Evolutionary conservation across 2,888 invertebrate genomes (phyloP), one percentile per base, ranked within the genome.

Genomic region (Gryllus longicercus): DNA sequence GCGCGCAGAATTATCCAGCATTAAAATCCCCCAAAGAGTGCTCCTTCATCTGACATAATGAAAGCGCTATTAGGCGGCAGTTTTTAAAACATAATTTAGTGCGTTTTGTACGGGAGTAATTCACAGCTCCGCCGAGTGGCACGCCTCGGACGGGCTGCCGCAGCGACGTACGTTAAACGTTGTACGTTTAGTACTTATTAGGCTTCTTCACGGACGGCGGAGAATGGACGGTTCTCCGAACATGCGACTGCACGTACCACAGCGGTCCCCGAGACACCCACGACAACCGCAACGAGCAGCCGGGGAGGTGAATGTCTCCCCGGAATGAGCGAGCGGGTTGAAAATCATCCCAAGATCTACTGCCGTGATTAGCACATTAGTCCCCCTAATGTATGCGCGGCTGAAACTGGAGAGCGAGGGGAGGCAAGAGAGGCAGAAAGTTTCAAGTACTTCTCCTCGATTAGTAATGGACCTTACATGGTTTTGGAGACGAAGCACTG

Each of bases 11-110:
- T 63, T 63, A 63, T 63, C 63, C 63, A 14, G 63, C 63, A 63
- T 63, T 63, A 63, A 63, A 63, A 63, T 63, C 63, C 63, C 63
- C 63, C 63, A 63, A 63, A 63, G 63, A n/a, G 63, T 63, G n/a
- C 63, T 63, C 63, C 63, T 63, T 63, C 63, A 63, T 63, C n/a
- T 63, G 63, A 63, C 63, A 63, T 63, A 63, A 63, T 63, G 63
- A 63, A 63, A 63, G 63, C 63, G 63, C 63, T 63, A 63, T 63
- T 63, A 63, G 16, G 63, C 63, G 63, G n/a, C 63, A n/a, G 63
- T 63, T 63, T 38, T 63, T 63, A 63, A 63, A 63, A 63, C 63
- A 63, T 63, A 63, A 63, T n/a, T 63, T 63, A 63, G 63, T 63
- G 63, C 63, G 63, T 63, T 63, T 18, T 63, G 63, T 63, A 63